Conservation (phyloP, 2,888 invertebrate genomes). For the Perdita meconis region DNA sequence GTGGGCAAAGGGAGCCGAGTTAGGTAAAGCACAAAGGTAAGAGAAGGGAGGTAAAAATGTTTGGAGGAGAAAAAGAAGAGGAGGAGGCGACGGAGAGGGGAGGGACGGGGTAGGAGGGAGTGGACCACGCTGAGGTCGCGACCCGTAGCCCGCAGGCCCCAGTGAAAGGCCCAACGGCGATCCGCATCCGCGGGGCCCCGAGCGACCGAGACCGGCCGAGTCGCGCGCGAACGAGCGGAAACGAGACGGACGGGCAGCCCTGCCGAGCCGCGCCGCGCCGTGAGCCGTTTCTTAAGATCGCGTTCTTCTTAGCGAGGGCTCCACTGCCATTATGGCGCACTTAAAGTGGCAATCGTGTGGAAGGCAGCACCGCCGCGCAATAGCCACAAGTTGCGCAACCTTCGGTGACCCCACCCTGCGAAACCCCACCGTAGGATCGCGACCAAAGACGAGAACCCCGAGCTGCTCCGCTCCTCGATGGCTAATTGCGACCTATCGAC, state of each 20-base stretch:
- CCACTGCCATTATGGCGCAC: slow-evolving; percentile 79
- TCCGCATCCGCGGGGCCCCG: slow-evolving; percentile 73
- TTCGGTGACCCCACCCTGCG: slow-evolving; percentile 73
- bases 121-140: slow-evolving; percentile 83
- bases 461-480: slow-evolving; percentile 19
- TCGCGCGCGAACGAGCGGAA: slow-evolving; percentile 44
- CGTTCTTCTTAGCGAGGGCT: slow-evolving; percentile 76
- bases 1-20: slow-evolving; percentile 68
- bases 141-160: slow-evolving; percentile 82
- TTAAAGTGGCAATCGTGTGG: slow-evolving; percentile 79
- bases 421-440: slow-evolving; percentile 47
- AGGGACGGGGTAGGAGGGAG: slow-evolving; percentile 77
- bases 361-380: slow-evolving; percentile 73
- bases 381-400: slow-evolving; percentile 74
- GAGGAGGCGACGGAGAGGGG: slow-evolving; percentile 41
- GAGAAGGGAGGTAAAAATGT: slow-evolving; percentile 69
- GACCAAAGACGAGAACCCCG: slow-evolving; percentile 20
- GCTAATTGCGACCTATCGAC: slow-evolving; percentile 34
- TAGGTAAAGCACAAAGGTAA: slow-evolving; percentile 69
- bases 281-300: slow-evolving; percentile 79
- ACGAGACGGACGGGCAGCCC: slow-evolving; percentile 58
- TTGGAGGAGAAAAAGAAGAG: slow-evolving; percentile 61
- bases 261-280: slow-evolving; percentile 70
- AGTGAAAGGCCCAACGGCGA: slow-evolving; percentile 83
- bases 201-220: slow-evolving; percentile 53